Evolutionary conservation across 2,113 vertebrate genomes (phyloP).

Genomic region (Falco punctatus): DNA sequence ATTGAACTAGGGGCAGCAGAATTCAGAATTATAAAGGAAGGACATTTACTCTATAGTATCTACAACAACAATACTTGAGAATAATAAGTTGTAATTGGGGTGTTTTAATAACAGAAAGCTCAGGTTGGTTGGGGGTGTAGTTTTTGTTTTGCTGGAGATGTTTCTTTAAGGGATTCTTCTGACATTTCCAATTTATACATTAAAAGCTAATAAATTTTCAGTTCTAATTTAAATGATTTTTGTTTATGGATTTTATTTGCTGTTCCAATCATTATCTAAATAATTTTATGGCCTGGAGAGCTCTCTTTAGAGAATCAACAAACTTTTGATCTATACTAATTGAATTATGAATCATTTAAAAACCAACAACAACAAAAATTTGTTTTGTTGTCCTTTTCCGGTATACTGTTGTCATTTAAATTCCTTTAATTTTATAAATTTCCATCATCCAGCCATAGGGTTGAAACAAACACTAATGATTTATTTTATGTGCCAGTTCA

Average conservation of each 20-base stretch:
- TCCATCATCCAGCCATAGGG: neutral
- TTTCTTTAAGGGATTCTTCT: neutral
- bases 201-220: neutral
- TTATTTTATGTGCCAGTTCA: constrained; percentile 48
- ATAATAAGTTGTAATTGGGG: accelerated
- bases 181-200: neutral
- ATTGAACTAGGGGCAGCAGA: neutral
- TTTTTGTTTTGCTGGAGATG: neutral
- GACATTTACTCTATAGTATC: neutral
- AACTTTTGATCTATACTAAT: constrained; percentile 1
- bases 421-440: constrained; percentile 20
- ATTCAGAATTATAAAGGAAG: neutral
- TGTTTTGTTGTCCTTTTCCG: neutral
- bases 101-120: neutral
- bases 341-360: constrained; percentile 12
- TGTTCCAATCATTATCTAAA: neutral
- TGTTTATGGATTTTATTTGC: neutral
- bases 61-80: neutral
- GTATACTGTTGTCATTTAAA: constrained; percentile 8
- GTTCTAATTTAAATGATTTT: neutral
- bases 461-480: constrained; percentile 30
- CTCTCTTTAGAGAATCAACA: constrained; percentile 8
- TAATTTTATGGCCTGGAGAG: constrained; percentile 15
- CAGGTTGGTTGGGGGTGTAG: neutral
- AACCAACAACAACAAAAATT: neutral